phyloP scores from a whole-genome alignment of 1,140 invertebrate species.

The Glossosoma conforme region DNA sequence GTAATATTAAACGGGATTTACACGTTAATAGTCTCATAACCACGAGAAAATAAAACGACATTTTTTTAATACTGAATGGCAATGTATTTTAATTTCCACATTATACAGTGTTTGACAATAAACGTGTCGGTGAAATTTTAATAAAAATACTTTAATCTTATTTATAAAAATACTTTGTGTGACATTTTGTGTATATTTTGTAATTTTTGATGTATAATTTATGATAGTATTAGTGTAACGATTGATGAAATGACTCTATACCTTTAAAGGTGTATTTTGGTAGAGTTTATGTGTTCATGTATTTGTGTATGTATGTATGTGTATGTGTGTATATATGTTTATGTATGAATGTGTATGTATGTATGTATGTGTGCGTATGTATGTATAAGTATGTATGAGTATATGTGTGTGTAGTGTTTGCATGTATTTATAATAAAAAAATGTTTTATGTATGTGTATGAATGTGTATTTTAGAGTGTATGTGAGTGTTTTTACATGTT shows the following conservation, averaged over 20 bases:
- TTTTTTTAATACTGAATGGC: no score
- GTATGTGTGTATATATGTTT: not conserved
- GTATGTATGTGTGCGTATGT: not conserved
- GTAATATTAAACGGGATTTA: no score
- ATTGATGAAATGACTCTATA: no score
- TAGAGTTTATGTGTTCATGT: not conserved
- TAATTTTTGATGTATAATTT: no score
- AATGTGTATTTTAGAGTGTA: slow-evolving; percentile 5
- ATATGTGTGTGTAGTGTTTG: slow-evolving; percentile 2
- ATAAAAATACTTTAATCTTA: not conserved
- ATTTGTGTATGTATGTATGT: not conserved
- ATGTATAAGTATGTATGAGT: not conserved
- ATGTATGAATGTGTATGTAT: not conserved
- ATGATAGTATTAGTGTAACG: no score
- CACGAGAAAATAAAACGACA: no score
- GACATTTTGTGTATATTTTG: not conserved
- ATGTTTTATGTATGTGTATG: slow-evolving; percentile 1
- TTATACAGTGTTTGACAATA: no score
- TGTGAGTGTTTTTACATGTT: slow-evolving; percentile 1
- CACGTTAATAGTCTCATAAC: no score
- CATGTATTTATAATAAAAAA: not conserved
- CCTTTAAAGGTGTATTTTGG: no score
- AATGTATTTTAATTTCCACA: no score
- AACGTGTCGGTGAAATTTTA: no score
- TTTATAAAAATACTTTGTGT: not conserved